These are phyloP conservation scores for human (Homo sapiens) DNA, from an alignment of 2,113 vertebrate genomes.

Conservation along the genomic window DNA sequence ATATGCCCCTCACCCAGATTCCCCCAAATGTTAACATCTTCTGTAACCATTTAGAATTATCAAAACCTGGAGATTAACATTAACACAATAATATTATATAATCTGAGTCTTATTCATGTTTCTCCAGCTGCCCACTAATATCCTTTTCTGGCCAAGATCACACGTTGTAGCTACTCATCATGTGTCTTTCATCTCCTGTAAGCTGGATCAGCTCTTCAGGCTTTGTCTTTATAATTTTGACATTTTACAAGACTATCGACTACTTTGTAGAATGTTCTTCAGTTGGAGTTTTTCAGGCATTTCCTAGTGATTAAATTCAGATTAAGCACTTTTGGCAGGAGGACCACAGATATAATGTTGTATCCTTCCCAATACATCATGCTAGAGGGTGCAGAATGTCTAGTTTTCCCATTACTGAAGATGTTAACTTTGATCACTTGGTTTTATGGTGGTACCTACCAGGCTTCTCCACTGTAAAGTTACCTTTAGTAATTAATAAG, in stretches of 20 bases:
- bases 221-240: background rate
- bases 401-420: background rate
- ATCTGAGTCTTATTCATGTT: background rate
- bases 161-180: background rate
- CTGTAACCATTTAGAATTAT: background rate
- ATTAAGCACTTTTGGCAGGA: background rate
- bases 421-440: background rate
- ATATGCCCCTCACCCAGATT: background rate
- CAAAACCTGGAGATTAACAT: background rate
- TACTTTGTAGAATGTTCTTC: background rate
- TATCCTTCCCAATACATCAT: background rate
- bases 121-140: background rate
- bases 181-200: background rate
- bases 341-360: background rate
- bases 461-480: background rate
- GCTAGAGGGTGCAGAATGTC: too few relatives aligned
- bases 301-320: background rate
- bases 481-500: background rate
- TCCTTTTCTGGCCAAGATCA: background rate
- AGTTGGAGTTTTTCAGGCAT: background rate
- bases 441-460: background rate
- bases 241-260: background rate
- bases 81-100: background rate
- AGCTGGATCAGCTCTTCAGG: background rate
- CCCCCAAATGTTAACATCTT: background rate